phyloP scores from a whole-genome alignment of 2,113 vertebrate species.

The Psammodynastes pulverulentus region DNA sequence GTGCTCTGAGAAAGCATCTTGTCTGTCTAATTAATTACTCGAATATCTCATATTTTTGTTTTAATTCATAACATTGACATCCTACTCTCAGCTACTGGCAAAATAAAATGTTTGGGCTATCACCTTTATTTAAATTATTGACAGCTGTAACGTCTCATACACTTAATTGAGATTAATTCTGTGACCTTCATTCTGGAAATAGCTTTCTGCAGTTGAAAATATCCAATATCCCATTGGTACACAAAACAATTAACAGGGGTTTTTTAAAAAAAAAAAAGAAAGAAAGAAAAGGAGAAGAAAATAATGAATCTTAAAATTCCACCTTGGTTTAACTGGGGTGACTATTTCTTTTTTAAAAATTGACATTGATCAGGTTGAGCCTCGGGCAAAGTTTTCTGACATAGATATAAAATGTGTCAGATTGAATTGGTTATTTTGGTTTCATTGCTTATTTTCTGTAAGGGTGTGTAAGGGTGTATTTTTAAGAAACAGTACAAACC shows the following conservation, averaged over 20 bases:
- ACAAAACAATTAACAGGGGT: background rate
- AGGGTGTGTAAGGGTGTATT: background rate
- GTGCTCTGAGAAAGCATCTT: slow-evolving; percentile 10
- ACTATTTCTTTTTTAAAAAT: background rate
- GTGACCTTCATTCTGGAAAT: slow-evolving; percentile 29
- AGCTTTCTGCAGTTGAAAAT: slow-evolving; percentile 25
- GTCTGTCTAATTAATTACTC: slow-evolving; percentile 31
- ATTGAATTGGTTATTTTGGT: background rate
- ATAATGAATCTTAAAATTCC: background rate
- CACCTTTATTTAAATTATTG: slow-evolving; percentile 20
- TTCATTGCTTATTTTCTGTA: background rate
- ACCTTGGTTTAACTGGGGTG: background rate
- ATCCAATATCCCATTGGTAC: background rate
- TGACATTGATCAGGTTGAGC: background rate
- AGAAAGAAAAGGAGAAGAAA: slow-evolving; percentile 24
- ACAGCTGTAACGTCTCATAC: background rate
- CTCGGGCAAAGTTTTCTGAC: background rate
- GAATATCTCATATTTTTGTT: slow-evolving; percentile 30
- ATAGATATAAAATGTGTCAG: background rate
- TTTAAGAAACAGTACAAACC: background rate
- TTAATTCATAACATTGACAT: slow-evolving; percentile 24
- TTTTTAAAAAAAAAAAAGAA: slow-evolving; percentile 1
- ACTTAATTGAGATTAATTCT: slow-evolving; percentile 17
- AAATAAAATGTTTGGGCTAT: slow-evolving; percentile 24
- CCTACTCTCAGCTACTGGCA: slow-evolving; percentile 1